Evolutionary conservation across 1,140 invertebrate species (phyloP), one percentile per base, ranked within the genome.

Genomic region (Drosophila kohkoa): DNA sequence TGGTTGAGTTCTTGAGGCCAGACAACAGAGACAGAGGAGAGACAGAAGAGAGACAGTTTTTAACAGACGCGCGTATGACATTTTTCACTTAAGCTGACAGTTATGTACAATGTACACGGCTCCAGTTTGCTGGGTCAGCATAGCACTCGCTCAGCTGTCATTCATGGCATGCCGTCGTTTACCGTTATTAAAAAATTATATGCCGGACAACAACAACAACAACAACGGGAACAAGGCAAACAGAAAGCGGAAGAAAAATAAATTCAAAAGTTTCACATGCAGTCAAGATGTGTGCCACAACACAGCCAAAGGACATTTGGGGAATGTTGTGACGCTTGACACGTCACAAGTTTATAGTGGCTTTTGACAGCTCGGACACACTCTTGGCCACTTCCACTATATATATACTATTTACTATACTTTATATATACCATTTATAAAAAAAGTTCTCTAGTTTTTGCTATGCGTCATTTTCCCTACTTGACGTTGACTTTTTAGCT

Each of bases 281-380:
- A 80, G 49, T 45, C 59, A 68, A 58, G 46, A n/a, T 30, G 11
- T 51, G 32, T n/a, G 25, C 20, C 30, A 25, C n/a, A 1, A 38
- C n/a, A 25, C 41, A 10, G 11, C 28, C 0, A 13, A 25, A 41
- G 8, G 51, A 51, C 63, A 46, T 55, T 65, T 65, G 49, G 62
- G 66, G 75, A 20, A 77, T 78, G 76, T 83, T 81, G 77, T 81
- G 83, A 89, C 85, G 77, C 74, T 88, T 83, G 81, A 89, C 87
- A 89, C 83, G 79, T 90, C 90, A 92, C 83, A 90, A 92, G 90
- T 92, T 92, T 90, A 91, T 90, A 89, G 90, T 91, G 90, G 88
- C 90, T 90, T 91, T 83, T 92, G 90, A 91, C 90, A 92, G 87
- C 83, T 81, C 72, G 87, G 87, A 88, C 90, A 90, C 75, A 90